Evolutionary conservation across 2,888 invertebrate species (phyloP), one percentile per base, ranked within the genome.

Genomic region (Neuroscelio doddi): DNA sequence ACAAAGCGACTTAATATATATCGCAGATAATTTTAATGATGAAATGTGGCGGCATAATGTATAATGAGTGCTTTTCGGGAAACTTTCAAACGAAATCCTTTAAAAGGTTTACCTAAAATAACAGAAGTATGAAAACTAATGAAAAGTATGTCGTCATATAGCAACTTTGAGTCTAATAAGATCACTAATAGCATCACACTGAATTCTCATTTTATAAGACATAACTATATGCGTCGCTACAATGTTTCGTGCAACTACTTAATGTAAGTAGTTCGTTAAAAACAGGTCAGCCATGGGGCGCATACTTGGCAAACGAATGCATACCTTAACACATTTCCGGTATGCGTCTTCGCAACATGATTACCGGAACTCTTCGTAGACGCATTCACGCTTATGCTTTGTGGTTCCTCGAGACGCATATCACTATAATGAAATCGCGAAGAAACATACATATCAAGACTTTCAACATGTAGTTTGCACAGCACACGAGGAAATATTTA

Each of bases 201-300:
- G 34, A 34, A 7, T 34, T 3, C 21, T 21, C 21, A 21, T 21
- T 21, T 21, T 5, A 5, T 2, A 21, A 21, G 21, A 5, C 5
- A 21, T 21, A 21, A 21, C 34, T 34, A 14, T 14, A 7, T 3
- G 14, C 34, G 34, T 12, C 12, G 34, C 34, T 14, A 1, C 2
- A 12, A 5, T 34, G 34, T 34, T 34, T 34, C 34, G 34, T 12
- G 34, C 34, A 12, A 34, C 34, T 34, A 34, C 34, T 34, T 34
- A 34, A 34, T 34, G 34, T 34, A 34, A 34, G 34, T 34, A 34
- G 34, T 56, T 49, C 42, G 42, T 49, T 26, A 34, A 56, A 56
- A 56, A 41, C 56, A 56, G 56, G 56, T 56, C 56, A 56, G 49
- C 49, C 49, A 32, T 56, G 49, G 50, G 29, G 39, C 39, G 41